Evolutionary conservation across 2,888 invertebrate genomes (phyloP).

Genomic region (Leptinotarsa juncta): DNA sequence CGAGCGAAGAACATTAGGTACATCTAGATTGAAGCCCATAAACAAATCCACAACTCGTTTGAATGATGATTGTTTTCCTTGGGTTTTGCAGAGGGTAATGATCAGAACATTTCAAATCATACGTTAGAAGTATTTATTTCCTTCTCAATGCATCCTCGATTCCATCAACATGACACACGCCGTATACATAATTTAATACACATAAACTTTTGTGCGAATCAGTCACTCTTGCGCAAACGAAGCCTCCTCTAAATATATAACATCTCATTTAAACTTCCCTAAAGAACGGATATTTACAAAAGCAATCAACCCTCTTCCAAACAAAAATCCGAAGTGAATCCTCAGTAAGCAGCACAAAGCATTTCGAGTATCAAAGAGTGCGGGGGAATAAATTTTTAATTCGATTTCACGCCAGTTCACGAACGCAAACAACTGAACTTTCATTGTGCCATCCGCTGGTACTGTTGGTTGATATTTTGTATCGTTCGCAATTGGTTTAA

Average conservation of each 20-base stretch:
- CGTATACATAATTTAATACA: background rate
- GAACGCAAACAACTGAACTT: conserved; percentile 63
- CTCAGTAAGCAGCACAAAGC: conserved; percentile 59
- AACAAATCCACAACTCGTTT: too few relatives aligned
- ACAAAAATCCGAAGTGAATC: conserved; percentile 63
- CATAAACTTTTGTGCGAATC: conserved; percentile 5
- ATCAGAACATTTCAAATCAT: too few relatives aligned
- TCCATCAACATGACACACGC: background rate
- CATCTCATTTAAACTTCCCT: conserved; percentile 21
- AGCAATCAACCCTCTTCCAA: conserved; percentile 62
- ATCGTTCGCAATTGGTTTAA: conserved; percentile 64
- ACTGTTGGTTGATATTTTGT: conserved; percentile 49
- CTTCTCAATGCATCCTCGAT: too few relatives aligned
- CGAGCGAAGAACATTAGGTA: too few relatives aligned
- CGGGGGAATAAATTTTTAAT: conserved; percentile 64
- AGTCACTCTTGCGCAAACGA: conserved; percentile 21
- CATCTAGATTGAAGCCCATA: too few relatives aligned
- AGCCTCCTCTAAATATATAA: conserved; percentile 4
- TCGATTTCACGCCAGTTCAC: conserved; percentile 62
- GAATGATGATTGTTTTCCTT: too few relatives aligned
- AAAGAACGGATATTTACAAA: conserved; percentile 61
- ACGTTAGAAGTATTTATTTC: too few relatives aligned
- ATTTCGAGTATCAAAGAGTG: conserved; percentile 61
- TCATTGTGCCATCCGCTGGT: conserved; percentile 54
- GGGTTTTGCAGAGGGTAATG: too few relatives aligned